Percentiles rank a stretch among this genome's conserved stretches.
Evolutionary conservation across 2,113 vertebrate genomes (phyloP).

Genomic region (Empidonax alnorum): DNA sequence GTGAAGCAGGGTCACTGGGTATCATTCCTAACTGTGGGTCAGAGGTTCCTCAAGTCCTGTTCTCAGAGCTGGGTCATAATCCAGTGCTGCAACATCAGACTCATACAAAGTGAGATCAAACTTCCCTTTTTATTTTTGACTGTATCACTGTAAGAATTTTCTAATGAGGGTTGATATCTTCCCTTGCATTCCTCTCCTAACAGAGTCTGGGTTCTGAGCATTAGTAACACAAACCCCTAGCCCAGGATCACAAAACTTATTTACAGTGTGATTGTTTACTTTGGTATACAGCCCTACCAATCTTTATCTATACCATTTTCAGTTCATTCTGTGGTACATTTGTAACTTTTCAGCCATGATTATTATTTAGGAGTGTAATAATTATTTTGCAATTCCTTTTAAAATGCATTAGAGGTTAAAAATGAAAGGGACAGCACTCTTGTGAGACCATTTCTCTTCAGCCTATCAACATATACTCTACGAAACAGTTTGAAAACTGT

Average conservation of each 20-base stretch:
- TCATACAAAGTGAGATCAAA: neutral
- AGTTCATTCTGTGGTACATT: neutral
- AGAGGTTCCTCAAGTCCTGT: neutral
- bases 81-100: neutral
- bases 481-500: neutral
- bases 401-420: neutral
- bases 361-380: neutral
- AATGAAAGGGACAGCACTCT: neutral
- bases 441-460: neutral
- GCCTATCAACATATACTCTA: neutral
- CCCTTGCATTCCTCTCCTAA: neutral
- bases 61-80: neutral
- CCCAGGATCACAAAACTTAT: neutral
- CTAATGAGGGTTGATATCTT: neutral
- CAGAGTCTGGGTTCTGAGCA: neutral
- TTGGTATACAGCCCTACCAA: neutral
- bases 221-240: neutral
- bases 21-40: neutral
- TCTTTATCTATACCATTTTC: neutral
- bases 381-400: neutral
- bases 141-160: neutral
- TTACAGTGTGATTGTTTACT: neutral
- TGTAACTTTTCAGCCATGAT: neutral
- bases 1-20: neutral
- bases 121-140: neutral